Percentiles rank a stretch among this genome's conserved stretches.
Evolutionary conservation across 2,888 invertebrate species (phyloP).

Genomic region (Dermolepida albohirtum): DNA sequence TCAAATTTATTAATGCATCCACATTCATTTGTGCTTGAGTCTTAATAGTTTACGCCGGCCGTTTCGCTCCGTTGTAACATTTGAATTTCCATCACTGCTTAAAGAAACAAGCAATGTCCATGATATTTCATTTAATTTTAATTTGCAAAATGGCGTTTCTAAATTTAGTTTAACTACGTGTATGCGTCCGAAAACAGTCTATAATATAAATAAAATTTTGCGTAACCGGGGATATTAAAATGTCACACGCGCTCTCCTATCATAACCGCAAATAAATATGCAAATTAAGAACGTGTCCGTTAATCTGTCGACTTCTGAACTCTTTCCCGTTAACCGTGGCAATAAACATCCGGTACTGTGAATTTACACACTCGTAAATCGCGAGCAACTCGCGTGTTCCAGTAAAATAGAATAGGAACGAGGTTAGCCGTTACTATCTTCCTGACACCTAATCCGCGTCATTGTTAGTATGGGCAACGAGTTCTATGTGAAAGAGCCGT

Average conservation of each 20-base stretch:
- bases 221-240: not conserved
- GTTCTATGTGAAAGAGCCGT: not conserved
- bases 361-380: conserved; percentile 33
- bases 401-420: conserved; percentile 33
- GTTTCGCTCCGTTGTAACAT: too few relatives aligned
- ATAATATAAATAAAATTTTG: not conserved
- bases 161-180: too few relatives aligned
- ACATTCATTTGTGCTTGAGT: too few relatives aligned
- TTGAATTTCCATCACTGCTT: too few relatives aligned
- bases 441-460: conserved; percentile 26
- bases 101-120: too few relatives aligned
- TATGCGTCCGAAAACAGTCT: not conserved
- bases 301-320: conserved; percentile 29
- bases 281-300: conserved; percentile 28
- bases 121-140: too few relatives aligned
- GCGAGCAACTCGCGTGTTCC: conserved; percentile 27
- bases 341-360: conserved; percentile 36
- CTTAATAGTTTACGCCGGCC: too few relatives aligned
- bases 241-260: not conserved
- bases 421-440: conserved; percentile 28
- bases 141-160: too few relatives aligned
- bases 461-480: conserved; percentile 16
- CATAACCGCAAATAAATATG: conserved; percentile 19
- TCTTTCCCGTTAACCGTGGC: conserved; percentile 34
- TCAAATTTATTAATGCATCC: too few relatives aligned